Evolutionary conservation across 2,888 invertebrate species (phyloP).

Genomic region (Drosophila atroscutellata): DNA sequence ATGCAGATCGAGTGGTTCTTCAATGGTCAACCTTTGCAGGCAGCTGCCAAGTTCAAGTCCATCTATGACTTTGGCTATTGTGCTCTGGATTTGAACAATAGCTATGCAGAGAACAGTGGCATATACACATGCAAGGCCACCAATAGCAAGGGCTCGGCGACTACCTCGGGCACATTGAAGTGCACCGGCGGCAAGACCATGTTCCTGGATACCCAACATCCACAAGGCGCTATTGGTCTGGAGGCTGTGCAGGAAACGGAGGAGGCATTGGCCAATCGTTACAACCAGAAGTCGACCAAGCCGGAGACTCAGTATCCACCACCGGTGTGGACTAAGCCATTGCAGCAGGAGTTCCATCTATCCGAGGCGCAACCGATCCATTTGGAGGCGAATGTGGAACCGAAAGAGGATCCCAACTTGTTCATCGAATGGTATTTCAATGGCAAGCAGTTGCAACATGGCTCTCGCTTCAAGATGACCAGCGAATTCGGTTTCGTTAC

Average conservation of each 20-base stretch:
- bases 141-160: conserved; percentile 94
- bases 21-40: conserved; percentile 95
- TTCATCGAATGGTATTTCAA: conserved; percentile 98
- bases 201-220: conserved; percentile 96
- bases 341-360: conserved; percentile 92
- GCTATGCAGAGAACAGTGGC: conserved; percentile 96
- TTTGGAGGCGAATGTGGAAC: conserved; percentile 97
- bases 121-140: conserved; percentile 95
- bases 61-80: conserved; percentile 98
- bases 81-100: conserved; percentile 93
- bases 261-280: conserved; percentile 90
- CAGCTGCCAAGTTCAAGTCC: conserved; percentile 95
- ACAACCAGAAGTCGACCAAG: conserved; percentile 88
- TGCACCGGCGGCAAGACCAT: conserved; percentile 92
- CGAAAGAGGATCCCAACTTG: conserved; percentile 95
- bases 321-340: conserved; percentile 94
- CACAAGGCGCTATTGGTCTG: conserved; percentile 95
- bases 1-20: conserved; percentile 97
- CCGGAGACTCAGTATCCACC: conserved; percentile 92
- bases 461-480: conserved; percentile 95
- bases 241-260: conserved; percentile 96
- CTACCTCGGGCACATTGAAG: conserved; percentile 94
- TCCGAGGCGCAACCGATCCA: conserved; percentile 94
- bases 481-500: conserved; percentile 99
- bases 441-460: conserved; percentile 94